Evolutionary conservation across 2,888 invertebrate genomes (phyloP).

Genomic region (Yponomeuta plumbellus): DNA sequence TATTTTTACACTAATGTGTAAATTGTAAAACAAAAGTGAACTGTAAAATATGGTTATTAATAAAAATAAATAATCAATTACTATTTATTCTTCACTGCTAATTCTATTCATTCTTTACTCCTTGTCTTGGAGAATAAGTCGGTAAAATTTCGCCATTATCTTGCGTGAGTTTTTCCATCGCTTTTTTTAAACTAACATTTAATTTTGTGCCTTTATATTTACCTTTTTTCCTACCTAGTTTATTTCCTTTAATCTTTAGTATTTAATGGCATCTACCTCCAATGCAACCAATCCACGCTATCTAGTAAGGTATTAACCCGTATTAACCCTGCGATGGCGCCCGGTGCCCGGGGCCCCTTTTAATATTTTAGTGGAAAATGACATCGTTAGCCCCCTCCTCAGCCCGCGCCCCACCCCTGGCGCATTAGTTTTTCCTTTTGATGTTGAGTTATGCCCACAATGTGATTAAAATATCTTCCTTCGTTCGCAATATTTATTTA

Average conservation of each 20-base stretch:
- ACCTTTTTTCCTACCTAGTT: too few species aligned
- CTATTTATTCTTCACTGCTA: too few species aligned
- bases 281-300: neutral
- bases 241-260: too few species aligned
- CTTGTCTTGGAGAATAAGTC: too few species aligned
- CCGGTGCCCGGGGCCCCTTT: slow-evolving; percentile 51
- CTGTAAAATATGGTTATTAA: neutral
- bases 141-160: too few species aligned
- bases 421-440: slow-evolving; percentile 72
- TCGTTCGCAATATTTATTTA: neutral
- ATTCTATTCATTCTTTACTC: too few species aligned
- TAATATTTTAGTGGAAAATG: slow-evolving; percentile 68
- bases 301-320: slow-evolving; percentile 20
- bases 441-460: slow-evolving; percentile 37
- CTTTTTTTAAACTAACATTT: too few species aligned
- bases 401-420: slow-evolving; percentile 17
- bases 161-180: too few species aligned
- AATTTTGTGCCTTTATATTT: too few species aligned
- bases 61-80: too few species aligned
- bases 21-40: neutral
- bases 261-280: neutral
- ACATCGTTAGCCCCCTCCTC: slow-evolving; percentile 34
- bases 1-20: neutral
- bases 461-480: neutral
- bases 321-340: slow-evolving; percentile 63